Base-by-base conservation (phyloP, 1,140 invertebrate genomes). In the Cotesia typhae region DNA sequence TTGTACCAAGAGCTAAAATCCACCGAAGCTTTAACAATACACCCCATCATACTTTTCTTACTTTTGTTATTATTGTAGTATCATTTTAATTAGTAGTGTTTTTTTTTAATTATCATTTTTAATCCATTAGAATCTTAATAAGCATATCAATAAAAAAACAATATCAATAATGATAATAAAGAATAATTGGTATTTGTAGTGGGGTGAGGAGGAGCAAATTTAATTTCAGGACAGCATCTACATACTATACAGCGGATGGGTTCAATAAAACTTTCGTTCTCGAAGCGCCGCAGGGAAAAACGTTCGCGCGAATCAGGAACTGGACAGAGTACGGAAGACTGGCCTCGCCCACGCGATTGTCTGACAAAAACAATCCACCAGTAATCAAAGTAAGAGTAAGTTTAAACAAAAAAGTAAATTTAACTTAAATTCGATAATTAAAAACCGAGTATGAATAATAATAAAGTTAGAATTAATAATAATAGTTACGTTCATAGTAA, bases 181-280 rank as follows among this genome's bases (percentile, higher is more conserved):
- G 57, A 59, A 20, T 59, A 59, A 63, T 63, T 63, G 60, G 7
- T 41, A 41, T 63, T 36, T 14, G 4, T 37, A n/a, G 36, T 17
- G 36, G 35, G n/a, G n/a, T 36, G 37, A 41, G 12, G n/a, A 14
- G 20, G 7, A 37, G 35, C 28, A 28, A 28, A 10, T 63, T 63
- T 63, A 63, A 63, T 63, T 36, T 36, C 60, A 35, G 5, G 9
- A 36, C 10, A 41, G n/a, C 60, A 63, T 63, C 60, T 63, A 36
- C 37, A 37, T 37, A 63, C 28, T 12, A 14, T 4, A 63, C 0
- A 63, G 60, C 53, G 53, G n/a, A 57, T 57, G 53, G 53, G 53
- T 41, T 36, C 35, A 41, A 63, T 63, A 63, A 63, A 63, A 63
- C 60, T 63, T 63, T 63, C 60, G 38, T 63, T 37, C 60, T 63